phyloP scores from a whole-genome alignment of 2,113 vertebrate species.

The Girardinichthys multiradiatus region DNA sequence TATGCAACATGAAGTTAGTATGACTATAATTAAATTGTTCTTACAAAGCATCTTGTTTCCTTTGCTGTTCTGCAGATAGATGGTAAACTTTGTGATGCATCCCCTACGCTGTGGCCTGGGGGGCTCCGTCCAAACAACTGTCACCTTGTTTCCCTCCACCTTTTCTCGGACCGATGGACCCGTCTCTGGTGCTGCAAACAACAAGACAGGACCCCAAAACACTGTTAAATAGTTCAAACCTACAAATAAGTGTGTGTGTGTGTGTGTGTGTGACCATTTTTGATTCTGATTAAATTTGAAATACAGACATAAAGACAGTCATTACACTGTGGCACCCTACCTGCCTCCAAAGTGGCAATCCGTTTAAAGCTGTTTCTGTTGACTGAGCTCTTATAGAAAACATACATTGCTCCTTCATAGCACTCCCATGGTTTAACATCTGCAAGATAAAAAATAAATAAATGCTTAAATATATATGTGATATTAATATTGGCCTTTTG shows the following conservation, averaged over 20 bases:
- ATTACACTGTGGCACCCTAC: constrained; percentile 33
- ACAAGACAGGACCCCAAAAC: not conserved
- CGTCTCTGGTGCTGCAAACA: constrained; percentile 62
- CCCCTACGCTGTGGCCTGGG: constrained; percentile 57
- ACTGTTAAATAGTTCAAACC: not conserved
- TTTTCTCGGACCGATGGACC: constrained; percentile 39
- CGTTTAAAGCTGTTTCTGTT: constrained; percentile 38
- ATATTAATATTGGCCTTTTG: too few relatives aligned
- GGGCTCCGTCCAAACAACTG: constrained; percentile 64
- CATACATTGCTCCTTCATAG: constrained; percentile 73
- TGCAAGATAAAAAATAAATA: constrained; percentile 24
- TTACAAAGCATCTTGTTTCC: not conserved
- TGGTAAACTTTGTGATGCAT: constrained; percentile 71
- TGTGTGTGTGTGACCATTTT: not conserved
- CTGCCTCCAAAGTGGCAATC: constrained; percentile 53
- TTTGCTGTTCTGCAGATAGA: constrained; percentile 57
- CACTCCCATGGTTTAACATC: constrained; percentile 68
- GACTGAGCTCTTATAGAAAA: constrained; percentile 36
- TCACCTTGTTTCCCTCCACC: constrained; percentile 39
- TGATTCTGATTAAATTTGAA: not conserved
- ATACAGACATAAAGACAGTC: not conserved
- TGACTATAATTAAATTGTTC: not conserved
- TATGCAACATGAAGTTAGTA: not conserved
- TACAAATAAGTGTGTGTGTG: too few relatives aligned
- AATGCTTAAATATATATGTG: not conserved